Evolutionary conservation across 1,140 invertebrate species (phyloP), one percentile per base, ranked within the genome.

Genomic region (Himalopsyche phryganea): DNA sequence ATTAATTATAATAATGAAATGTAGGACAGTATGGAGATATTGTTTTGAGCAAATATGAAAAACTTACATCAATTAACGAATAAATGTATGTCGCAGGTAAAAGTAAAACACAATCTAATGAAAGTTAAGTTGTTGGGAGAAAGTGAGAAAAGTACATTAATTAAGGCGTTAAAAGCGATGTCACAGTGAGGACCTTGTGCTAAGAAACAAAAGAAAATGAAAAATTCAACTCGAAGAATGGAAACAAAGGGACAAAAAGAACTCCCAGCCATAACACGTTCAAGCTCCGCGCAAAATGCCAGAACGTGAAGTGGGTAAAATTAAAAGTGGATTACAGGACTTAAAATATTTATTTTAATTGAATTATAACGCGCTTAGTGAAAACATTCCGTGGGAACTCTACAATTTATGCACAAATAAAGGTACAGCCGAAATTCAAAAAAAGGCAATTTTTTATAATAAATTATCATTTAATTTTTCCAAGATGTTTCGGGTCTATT

Each of bases 91-190:
- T n/a, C 38, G n/a, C 38, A 40, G 38, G 38, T 40, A 40, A 28
- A 28, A 28, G 38, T 15, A 40, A 5, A 15, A 40, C 4, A 40
- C 38, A 15, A 4, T 40, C n/a, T 13, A 40, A 40, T 15, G 23
- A 41, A 56, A 44, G 42, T 44, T 11, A 44, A 17, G 33, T 13
- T 13, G 46, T 32, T 17, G 15, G 47, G 36, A 28, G 38, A 44
- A 32, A 58, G 55, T 58, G 33, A 51, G 32, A 38, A 60, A 60
- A 60, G 45, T 49, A 49, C 44, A 55, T 60, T 60, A 60, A 60
- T 60, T 60, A 53, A 53, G 45, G 50, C 45, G 46, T 60, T 51
- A 60, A 48, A 41, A 60, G 36, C 33, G 40, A 40, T 20, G 23
- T n/a, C 11, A 20, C 28, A 15, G 18, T 45, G 18, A 32, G 45